These are phyloP conservation scores for Unio pictorum DNA, from an alignment of 2,888 invertebrate species.

Conservation along the genomic window DNA sequence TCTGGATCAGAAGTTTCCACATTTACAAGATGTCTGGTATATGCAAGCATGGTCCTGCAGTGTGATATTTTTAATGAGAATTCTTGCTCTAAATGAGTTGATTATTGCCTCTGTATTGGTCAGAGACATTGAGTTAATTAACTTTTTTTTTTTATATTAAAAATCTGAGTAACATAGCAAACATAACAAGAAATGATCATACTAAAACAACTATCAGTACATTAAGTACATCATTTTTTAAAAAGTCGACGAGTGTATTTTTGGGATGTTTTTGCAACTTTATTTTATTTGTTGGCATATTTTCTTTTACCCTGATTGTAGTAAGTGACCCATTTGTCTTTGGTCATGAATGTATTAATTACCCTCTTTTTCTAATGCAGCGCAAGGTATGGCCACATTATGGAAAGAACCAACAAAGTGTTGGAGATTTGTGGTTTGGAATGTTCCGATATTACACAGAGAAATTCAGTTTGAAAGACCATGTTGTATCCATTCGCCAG, in stretches of 20 bases:
- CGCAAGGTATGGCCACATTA: constrained; percentile 71
- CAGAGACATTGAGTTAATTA: no score
- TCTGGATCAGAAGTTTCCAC: no score
- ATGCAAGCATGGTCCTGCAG: no score
- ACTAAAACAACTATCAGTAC: no score
- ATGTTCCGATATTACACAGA: constrained; percentile 76
- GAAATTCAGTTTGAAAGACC: constrained; percentile 73
- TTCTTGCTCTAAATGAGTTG: no score
- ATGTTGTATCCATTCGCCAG: constrained; percentile 74
- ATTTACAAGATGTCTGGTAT: no score
- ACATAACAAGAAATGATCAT: no score
- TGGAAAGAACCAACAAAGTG: constrained; percentile 71
- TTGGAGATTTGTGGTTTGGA: constrained; percentile 75
- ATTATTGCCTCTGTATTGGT: no score
- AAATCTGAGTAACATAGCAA: no score
- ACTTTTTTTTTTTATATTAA: no score
- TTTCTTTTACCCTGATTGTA: no score
- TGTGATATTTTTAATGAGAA: no score
- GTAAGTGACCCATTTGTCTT: background rate
- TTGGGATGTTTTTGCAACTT: background rate
- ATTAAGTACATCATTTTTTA: background rate
- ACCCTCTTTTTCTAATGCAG: constrained; percentile 42
- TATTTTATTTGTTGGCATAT: background rate
- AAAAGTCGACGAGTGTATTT: background rate
- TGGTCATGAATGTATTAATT: background rate